These are phyloP conservation scores for Steinernema scapterisci DNA, from an alignment of 2,888 invertebrate genomes.

Conservation along the genomic window DNA sequence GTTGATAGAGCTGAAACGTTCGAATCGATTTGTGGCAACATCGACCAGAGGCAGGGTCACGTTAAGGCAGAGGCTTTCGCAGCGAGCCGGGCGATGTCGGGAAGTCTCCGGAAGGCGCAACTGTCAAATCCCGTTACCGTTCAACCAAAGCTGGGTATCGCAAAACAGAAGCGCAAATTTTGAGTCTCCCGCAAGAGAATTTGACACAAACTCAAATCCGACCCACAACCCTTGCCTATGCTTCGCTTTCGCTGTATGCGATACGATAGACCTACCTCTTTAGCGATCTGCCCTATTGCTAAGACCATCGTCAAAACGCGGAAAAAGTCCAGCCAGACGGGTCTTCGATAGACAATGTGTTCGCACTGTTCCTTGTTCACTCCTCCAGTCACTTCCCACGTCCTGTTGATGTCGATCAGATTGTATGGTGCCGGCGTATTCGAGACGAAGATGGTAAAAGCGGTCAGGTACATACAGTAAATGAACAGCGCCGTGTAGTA, in stretches of 20 bases:
- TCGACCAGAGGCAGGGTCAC: no score
- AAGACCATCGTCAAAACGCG: constrained; percentile 64
- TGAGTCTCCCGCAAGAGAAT: no score
- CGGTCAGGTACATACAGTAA: constrained; percentile 70
- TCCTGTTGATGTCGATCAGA: constrained; percentile 39
- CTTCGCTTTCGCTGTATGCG: no score
- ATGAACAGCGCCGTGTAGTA: constrained; percentile 70
- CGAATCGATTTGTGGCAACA: no score
- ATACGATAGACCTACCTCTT: constrained; percentile 66
- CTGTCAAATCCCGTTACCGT: no score
- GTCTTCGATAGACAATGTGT: background rate
- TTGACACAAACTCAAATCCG: no score
- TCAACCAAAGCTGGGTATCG: no score
- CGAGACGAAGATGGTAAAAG: constrained; percentile 70
- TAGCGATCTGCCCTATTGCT: constrained; percentile 68
- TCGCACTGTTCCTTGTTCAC: constrained; percentile 39
- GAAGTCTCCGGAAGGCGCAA: no score
- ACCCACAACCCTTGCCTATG: no score
- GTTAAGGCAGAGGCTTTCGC: no score
- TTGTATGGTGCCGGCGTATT: constrained; percentile 62
- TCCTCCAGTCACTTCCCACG: background rate
- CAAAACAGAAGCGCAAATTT: no score
- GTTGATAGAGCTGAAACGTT: constrained; percentile 69
- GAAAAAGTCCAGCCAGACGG: constrained; percentile 29
- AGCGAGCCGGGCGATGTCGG: no score